Conservation (phyloP, 2,113 vertebrate genomes). For the Numida meleagris region DNA sequence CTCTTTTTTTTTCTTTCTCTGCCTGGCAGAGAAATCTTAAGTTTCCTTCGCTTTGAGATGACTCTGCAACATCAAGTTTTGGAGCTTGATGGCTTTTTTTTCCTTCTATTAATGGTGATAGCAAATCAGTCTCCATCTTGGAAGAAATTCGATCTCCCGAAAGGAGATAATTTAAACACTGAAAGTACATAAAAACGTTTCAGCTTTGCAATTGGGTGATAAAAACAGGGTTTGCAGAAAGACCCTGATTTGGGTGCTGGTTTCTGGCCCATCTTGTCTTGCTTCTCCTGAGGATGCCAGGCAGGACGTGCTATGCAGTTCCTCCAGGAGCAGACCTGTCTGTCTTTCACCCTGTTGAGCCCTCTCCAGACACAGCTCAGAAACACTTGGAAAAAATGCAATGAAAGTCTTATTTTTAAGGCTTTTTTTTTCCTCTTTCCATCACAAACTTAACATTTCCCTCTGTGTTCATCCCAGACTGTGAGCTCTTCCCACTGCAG, state of each 20-base stretch:
- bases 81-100: background rate
- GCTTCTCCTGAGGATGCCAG: background rate
- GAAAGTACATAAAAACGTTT: background rate
- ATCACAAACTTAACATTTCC: background rate
- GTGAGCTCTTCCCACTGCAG: background rate
- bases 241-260: background rate
- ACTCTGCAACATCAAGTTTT: background rate
- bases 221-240: background rate
- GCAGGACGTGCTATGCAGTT: background rate
- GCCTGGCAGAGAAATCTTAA: background rate
- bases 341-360: background rate
- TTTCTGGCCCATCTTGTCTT: background rate
- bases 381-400: background rate
- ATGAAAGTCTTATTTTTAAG: background rate
- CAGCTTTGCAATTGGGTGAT: background rate
- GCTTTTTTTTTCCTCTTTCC: background rate
- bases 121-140: background rate
- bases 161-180: background rate
- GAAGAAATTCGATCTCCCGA: background rate
- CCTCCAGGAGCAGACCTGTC: fast-evolving
- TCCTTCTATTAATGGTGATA: background rate
- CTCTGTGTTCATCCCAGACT: background rate
- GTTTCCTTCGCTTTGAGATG: background rate
- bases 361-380: background rate
- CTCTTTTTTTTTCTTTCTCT: background rate